Conservation (phyloP, 92 coral and sea anemone species). For the Micromussa lordhowensis region DNA sequence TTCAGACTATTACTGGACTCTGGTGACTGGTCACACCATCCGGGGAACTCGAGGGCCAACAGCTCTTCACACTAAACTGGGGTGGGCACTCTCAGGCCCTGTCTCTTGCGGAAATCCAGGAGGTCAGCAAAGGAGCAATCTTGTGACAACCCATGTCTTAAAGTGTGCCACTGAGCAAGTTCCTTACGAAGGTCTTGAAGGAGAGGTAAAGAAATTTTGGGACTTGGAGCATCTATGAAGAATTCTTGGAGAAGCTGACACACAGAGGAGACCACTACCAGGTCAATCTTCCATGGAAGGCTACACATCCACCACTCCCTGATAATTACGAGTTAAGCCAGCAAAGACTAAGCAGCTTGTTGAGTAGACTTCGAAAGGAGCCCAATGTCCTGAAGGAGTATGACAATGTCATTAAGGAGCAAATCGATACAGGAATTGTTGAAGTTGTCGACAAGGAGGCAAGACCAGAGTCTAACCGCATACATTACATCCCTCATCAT, state of each 20-base stretch:
- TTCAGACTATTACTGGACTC: background rate
- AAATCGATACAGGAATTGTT: no score
- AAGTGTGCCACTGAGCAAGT: background rate
- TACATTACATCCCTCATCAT: no score
- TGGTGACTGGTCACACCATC: background rate
- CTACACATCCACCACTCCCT: background rate
- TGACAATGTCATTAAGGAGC: background rate
- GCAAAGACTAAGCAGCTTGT: background rate
- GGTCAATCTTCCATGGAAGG: no score
- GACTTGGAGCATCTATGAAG: background rate
- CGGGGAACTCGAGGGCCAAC: no score
- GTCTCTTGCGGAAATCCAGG: background rate
- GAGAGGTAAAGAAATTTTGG: background rate
- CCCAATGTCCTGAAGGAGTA: conserved; percentile 26
- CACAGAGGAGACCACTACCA: background rate
- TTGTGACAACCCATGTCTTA: background rate
- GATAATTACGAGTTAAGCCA: background rate
- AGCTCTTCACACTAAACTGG: background rate
- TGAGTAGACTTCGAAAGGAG: conserved; percentile 24
- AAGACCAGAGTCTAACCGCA: no score
- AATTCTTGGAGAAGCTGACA: background rate
- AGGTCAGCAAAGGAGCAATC: conserved; percentile 9
- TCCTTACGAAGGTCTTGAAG: background rate
- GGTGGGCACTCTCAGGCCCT: background rate
- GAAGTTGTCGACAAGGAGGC: no score